Percentiles rank a stretch among this genome's conserved stretches.
phyloP scores from a whole-genome alignment of 2,113 vertebrate species.

The Zosterops lateralis region DNA sequence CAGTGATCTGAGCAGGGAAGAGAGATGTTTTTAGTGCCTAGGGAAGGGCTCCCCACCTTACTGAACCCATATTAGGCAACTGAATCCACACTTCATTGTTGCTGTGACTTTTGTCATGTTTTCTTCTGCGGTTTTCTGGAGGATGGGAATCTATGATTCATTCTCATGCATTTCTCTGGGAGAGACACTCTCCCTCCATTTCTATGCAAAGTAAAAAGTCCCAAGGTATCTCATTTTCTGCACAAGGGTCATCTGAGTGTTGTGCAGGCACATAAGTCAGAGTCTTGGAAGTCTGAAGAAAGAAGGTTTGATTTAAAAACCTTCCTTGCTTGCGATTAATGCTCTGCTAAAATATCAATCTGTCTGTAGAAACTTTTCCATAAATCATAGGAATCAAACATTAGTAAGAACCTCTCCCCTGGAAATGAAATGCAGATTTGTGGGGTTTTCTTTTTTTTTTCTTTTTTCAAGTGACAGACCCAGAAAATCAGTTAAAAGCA shows the following conservation, averaged over 20 bases:
- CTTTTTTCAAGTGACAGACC: neutral
- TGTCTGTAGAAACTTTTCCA: neutral
- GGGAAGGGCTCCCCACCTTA: neutral
- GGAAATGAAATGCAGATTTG: neutral
- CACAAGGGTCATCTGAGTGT: neutral
- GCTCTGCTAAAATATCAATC: constrained; percentile 21
- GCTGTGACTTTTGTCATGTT: constrained; percentile 30
- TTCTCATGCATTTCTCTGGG: neutral
- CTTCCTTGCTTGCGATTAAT: constrained; percentile 4
- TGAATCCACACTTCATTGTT: neutral
- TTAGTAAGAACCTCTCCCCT: neutral
- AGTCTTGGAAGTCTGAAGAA: neutral
- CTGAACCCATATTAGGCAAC: neutral
- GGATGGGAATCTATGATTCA: constrained; percentile 39
- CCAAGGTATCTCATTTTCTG: neutral
- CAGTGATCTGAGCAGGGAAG: neutral
- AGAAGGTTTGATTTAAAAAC: constrained; percentile 34
- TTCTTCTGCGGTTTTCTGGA: constrained; percentile 38
- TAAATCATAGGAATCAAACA: constrained; percentile 25
- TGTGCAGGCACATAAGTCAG: neutral
- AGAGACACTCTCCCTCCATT: neutral
- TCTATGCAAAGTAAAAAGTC: constrained; percentile 33
- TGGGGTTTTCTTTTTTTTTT: neutral
- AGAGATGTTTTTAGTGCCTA: neutral
- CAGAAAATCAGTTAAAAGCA: constrained; percentile 20